Base-by-base conservation (phyloP, 2,797 vertebrate species). In the Cyclopterus lumpus region DNA sequence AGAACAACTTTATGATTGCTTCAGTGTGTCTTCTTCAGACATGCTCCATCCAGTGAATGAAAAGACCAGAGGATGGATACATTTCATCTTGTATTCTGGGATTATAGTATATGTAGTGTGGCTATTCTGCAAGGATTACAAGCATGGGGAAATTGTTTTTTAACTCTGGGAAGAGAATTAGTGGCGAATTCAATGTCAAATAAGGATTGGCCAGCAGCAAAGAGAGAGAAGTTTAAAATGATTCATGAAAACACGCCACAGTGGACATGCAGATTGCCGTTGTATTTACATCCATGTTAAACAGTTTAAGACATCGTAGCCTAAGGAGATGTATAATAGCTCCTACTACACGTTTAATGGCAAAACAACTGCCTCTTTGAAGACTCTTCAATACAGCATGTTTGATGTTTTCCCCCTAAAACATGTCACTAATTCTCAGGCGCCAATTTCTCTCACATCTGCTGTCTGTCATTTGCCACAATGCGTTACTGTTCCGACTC, bases 101-200 rank as follows among this genome's bases (percentile, higher is more conserved):
- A 91, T 92, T 87, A 87, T 73, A 64, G 62, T 74, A 62, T 67
- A 59, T 76, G 71, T 82, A 77, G 59, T 73, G 62, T 64, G 73
- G 73, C 49, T 55, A 81, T 80, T 86, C 76, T 82, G 62, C 46
- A 36, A 22, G 77, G 87, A 88, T 90, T 86, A 81, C 68, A 77
- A 74, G 75, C 36, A 70, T 64, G 46, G 28, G 26, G 22, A 76
- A 88, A 86, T 81, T 76, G 68, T 55, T 73, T 92, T 51, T 88
- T 58, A 53, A 71, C 71, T 86, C 73, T 60, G 66, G 66, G 48
- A 73, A 61, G 62, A 73, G 75, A 79, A 82, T 86, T 82, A 68
- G 46, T 53, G 57, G 22, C 8, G 8, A 75, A 71, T 66, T 72
- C 67, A 58, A 79, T 77, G 73, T 83, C 70, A 81, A 74, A 79